These are phyloP conservation scores for Forbesichthys papilliferus DNA, from an alignment of 2,113 vertebrate species.

Conservation along the genomic window DNA sequence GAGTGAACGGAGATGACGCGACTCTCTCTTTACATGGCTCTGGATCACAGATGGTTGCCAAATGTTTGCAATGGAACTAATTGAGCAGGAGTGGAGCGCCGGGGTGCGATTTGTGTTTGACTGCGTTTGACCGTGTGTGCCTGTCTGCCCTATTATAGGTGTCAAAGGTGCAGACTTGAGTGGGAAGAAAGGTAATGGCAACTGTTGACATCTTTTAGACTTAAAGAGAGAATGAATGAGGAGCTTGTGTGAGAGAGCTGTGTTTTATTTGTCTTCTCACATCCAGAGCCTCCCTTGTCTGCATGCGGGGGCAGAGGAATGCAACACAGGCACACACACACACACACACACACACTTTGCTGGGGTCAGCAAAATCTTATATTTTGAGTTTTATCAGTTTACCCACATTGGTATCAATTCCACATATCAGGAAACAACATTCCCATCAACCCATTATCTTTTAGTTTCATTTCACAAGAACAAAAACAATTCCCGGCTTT, in stretches of 20 bases:
- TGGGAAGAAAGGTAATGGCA: conserved; percentile 58
- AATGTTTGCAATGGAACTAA: conserved; percentile 20
- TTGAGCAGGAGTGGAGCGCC: conserved; percentile 15
- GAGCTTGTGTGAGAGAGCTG: not conserved
- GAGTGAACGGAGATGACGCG: no score
- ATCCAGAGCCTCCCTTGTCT: conserved; percentile 39
- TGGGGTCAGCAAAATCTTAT: conserved; percentile 32
- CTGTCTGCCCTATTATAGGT: conserved; percentile 53
- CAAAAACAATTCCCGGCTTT: not conserved
- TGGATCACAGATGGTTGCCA: conserved; percentile 8
- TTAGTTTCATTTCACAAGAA: not conserved
- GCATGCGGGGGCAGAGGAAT: conserved; percentile 37
- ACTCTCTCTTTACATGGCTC: no score
- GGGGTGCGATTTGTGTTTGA: conserved; percentile 33
- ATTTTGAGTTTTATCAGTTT: conserved; percentile 10
- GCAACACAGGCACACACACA: conserved; percentile 10
- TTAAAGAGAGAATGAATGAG: not conserved
- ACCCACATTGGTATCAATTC: conserved; percentile 1
- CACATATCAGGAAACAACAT: not conserved
- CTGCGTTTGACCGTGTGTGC: conserved; percentile 24
- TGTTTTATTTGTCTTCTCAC: conserved; percentile 19
- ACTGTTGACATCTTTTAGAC: not conserved
- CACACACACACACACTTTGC: not conserved
- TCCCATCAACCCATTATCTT: no score
- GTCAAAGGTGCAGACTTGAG: conserved; percentile 57